phyloP scores from a whole-genome alignment of 2,113 vertebrate genomes.

The Baryphthengus martii region DNA sequence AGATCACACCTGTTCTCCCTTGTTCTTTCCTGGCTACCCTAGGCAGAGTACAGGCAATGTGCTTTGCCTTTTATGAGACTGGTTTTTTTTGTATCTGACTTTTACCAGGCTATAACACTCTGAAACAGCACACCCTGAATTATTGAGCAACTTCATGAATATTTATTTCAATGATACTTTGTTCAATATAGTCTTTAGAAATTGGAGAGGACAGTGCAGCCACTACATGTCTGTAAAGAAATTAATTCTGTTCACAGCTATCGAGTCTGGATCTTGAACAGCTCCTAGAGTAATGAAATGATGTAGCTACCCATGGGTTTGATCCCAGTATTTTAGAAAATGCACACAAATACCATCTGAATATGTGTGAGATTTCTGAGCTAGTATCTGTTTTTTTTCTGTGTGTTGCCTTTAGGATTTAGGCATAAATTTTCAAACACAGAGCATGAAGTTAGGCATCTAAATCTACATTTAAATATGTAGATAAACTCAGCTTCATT shows the following conservation, averaged over 20 bases:
- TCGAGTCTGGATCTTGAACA: slow-evolving; percentile 25
- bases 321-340: slow-evolving; percentile 5
- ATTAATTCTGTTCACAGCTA: slow-evolving; percentile 47
- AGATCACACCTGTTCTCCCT: neutral
- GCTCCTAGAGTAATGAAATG: slow-evolving; percentile 23
- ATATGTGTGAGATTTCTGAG: neutral
- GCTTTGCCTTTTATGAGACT: neutral
- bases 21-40: neutral
- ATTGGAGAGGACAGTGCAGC: slow-evolving; percentile 4
- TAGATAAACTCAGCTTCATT: neutral
- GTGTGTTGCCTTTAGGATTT: neutral
- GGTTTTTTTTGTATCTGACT: neutral
- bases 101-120: neutral
- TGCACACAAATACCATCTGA: neutral
- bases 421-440: neutral
- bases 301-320: slow-evolving; percentile 8
- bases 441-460: neutral
- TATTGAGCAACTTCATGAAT: slow-evolving; percentile 55
- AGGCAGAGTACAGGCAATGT: neutral
- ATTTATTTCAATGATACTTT: slow-evolving; percentile 35
- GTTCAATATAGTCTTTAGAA: slow-evolving; percentile 12
- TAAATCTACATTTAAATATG: neutral
- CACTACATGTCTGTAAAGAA: neutral
- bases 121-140: slow-evolving; percentile 43
- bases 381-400: neutral